Base-by-base conservation (phyloP, 2,113 vertebrate species). In the Andinoacara biseriatus region DNA sequence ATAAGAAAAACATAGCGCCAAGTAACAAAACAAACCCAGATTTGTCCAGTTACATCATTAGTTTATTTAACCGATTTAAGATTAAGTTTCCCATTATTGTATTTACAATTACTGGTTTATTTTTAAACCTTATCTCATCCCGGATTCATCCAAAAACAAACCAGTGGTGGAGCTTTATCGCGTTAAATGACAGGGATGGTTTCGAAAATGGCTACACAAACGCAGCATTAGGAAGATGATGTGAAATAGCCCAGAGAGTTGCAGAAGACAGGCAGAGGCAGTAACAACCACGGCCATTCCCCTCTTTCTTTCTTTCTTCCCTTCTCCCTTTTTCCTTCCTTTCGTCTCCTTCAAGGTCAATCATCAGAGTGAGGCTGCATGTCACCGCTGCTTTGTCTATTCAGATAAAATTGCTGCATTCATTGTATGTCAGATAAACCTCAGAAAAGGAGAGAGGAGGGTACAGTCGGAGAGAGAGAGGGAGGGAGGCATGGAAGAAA, bases 371-470 rank as follows among this genome's bases (percentile, higher is more conserved):
- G 86, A 87, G 84, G 86, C 91, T 92, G 89, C 91, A 90, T 93
- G 90, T 95, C 94, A 93, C 91, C 35, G 88, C 78, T 91, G 86
- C 94, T 96, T 95, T 94, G 95, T 95, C 94, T 94, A 94, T 94
- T 95, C 94, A 94, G 92, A 94, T 95, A 95, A 95, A 95, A 95
- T 87, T 94, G 93, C 93, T 80, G 93, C 94, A 95, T 95, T 95
- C 95, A 94, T 95, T 88, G 94, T 93, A 84, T 92, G 92, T 95
- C 94, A 95, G 95, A 96, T 96, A 95, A 96, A 96, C 86, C 93
- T 93, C 82, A 94, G 91, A 82, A 93, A 92, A 89, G 89, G 60
- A 72, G 84, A 87, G 85, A 84, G 85, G 85, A 85, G 85, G 84
- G 77, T 72, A 72, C 5, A 54, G 46, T 72, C 46, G 11, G 65